These are phyloP conservation scores for Hoplodrina ambigua DNA, from an alignment of 2,888 invertebrate species.

Conservation along the genomic window DNA sequence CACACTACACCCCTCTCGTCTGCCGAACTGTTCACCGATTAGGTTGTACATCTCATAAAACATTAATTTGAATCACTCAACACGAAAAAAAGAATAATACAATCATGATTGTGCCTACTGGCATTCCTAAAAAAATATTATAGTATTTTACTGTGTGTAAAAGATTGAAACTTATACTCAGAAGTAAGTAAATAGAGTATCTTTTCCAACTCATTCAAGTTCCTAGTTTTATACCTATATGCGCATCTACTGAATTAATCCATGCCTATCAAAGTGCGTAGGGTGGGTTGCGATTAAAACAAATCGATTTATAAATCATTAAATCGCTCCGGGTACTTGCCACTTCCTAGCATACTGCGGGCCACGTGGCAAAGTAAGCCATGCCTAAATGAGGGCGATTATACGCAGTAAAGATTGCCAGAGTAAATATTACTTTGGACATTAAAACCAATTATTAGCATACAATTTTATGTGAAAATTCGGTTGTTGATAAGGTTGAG, in stretches of 20 bases:
- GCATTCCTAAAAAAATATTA: too few relatives aligned
- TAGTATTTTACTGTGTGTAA: too few relatives aligned
- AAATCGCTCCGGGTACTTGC: constrained; percentile 80
- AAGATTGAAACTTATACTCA: too few relatives aligned
- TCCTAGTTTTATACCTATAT: constrained; percentile 31
- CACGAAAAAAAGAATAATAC: too few relatives aligned
- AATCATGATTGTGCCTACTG: too few relatives aligned
- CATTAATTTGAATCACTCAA: too few relatives aligned
- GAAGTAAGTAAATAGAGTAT: too few relatives aligned
- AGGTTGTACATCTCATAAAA: too few relatives aligned
- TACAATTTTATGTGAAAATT: constrained; percentile 50
- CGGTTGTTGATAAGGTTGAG: background rate
- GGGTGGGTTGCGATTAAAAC: constrained; percentile 81
- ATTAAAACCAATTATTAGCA: constrained; percentile 58
- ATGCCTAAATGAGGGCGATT: constrained; percentile 63
- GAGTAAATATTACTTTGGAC: constrained; percentile 62
- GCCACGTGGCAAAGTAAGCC: constrained; percentile 76
- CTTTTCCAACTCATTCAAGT: background rate
- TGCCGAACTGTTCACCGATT: too few relatives aligned
- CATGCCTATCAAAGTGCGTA: constrained; percentile 49
- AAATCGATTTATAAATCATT: constrained; percentile 87
- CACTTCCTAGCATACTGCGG: constrained; percentile 71
- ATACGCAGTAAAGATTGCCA: constrained; percentile 63
- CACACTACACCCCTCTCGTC: too few relatives aligned
- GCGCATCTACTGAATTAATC: constrained; percentile 44